A percentile compares a stretch with the other conserved stretches of the same genome.
Conservation (phyloP, 2,113 vertebrate species). For the Lonchura striata region DNA sequence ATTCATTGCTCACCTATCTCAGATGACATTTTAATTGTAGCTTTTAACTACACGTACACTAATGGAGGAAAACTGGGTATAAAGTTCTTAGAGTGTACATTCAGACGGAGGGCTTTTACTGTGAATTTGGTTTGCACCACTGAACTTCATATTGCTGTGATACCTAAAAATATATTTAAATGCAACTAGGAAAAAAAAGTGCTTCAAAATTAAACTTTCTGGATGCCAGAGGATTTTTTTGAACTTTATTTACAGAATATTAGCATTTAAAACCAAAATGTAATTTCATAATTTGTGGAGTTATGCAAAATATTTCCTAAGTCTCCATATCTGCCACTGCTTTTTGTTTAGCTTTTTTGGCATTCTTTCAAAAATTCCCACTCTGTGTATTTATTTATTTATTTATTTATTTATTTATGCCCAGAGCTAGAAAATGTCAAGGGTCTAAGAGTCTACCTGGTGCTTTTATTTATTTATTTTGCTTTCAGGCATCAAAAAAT, state of each 20-base stretch:
- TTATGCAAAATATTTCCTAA: not conserved
- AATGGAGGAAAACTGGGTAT: not conserved
- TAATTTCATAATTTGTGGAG: not conserved
- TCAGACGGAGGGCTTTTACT: not conserved
- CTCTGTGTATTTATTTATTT: too few relatives aligned
- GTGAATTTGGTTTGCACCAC: not conserved
- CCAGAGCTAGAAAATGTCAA: not conserved
- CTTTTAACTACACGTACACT: not conserved
- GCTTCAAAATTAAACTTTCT: not conserved
- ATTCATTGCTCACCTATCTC: conserved; percentile 32
- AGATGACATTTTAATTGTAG: conserved; percentile 47
- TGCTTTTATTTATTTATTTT: not conserved
- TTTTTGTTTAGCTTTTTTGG: not conserved
- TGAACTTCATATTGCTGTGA: not conserved
- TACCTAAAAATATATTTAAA: not conserved
- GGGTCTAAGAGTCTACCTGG: not conserved
- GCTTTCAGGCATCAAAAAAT: not conserved
- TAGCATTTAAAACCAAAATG: not conserved
- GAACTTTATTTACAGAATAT: not conserved
- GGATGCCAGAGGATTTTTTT: not conserved
- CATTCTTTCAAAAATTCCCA: not conserved
- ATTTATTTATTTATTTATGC: too few relatives aligned
- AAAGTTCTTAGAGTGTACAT: not conserved
- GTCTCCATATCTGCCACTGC: not conserved
- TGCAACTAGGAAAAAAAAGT: not conserved